Conservation (phyloP, 1,140 invertebrate species). For the Triops cancriformis region DNA sequence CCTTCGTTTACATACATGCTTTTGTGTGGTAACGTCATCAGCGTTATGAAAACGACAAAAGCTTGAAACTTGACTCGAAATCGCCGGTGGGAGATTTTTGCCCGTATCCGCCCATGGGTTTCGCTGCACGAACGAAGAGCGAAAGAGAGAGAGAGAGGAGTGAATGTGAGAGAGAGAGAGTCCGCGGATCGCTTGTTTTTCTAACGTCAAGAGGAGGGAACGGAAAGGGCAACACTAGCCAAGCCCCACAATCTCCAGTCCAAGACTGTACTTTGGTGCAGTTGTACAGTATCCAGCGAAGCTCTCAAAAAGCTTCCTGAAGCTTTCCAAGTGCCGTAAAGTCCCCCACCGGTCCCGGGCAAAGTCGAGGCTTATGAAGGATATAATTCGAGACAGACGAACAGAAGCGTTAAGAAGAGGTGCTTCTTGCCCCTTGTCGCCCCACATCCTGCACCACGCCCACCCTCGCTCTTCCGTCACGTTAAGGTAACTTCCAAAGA, state of each 20-base stretch:
- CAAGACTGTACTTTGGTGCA: constrained; percentile 1
- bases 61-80: neutral
- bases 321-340: constrained; percentile 4
- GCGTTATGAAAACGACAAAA: neutral
- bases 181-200: constrained; percentile 9
- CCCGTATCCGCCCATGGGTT: neutral
- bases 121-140: neutral
- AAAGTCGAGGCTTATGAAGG: constrained; percentile 13
- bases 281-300: neutral
- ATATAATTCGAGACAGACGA: constrained; percentile 10
- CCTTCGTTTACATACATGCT: neutral
- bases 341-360: neutral
- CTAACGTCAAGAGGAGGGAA: neutral
- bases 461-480: neutral
- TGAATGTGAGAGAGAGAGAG: neutral
- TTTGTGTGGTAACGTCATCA: neutral
- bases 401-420: neutral
- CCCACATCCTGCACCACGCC: constrained; percentile 1
- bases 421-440: neutral
- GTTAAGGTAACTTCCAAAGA: neutral
- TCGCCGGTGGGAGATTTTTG: neutral
- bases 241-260: constrained; percentile 7
- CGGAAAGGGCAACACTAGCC: neutral
- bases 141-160: neutral
- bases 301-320: neutral